phyloP scores from a whole-genome alignment of 2,888 invertebrate genomes.

The Mylabris sibirica region DNA sequence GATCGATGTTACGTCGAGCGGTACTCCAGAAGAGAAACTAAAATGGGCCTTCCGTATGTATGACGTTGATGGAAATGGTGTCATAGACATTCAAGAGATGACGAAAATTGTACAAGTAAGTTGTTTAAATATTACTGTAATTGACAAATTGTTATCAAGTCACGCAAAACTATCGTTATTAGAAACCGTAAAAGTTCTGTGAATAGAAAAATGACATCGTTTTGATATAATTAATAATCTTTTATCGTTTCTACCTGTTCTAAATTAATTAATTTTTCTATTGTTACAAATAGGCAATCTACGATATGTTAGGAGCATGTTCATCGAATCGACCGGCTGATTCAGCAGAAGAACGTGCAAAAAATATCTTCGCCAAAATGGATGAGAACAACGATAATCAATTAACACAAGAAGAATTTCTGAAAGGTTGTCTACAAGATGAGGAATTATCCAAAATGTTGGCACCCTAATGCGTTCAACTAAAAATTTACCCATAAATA shows the following conservation, averaged over 20 bases:
- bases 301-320: constrained; percentile 98
- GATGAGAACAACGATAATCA: constrained; percentile 99
- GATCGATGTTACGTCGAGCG: constrained; percentile 97
- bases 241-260: neutral
- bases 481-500: neutral
- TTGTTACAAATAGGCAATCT: constrained; percentile 82
- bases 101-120: constrained; percentile 97
- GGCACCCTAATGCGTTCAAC: constrained; percentile 76
- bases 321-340: constrained; percentile 94
- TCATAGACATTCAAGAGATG: constrained; percentile 98
- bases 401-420: constrained; percentile 96
- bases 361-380: constrained; percentile 99
- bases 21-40: constrained; percentile 96
- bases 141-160: neutral
- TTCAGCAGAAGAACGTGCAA: constrained; percentile 96
- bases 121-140: neutral
- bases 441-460: constrained; percentile 95
- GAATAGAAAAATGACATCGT: neutral
- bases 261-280: neutral
- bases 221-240: neutral
- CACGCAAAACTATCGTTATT: neutral
- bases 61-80: constrained; percentile 97
- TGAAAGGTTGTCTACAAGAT: constrained; percentile 96
- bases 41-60: constrained; percentile 99
- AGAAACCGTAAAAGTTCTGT: neutral